phyloP scores from a whole-genome alignment of 2,113 vertebrate genomes.

The Baryphthengus martii region DNA sequence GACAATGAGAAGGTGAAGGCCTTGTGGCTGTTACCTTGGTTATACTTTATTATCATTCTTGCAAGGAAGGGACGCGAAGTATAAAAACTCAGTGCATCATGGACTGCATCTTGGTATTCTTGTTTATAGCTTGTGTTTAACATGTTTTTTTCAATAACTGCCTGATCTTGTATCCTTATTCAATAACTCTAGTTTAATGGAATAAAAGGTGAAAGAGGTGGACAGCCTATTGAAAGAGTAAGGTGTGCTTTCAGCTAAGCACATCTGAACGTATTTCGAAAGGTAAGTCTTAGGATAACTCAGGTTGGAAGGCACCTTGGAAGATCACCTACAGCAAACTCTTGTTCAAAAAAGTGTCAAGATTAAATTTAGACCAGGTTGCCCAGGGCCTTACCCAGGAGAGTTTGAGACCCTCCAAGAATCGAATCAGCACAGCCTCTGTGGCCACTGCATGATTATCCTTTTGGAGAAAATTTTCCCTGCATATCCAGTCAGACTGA shows the following conservation, averaged over 20 bases:
- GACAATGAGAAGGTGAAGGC: not conserved
- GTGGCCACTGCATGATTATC: not conserved
- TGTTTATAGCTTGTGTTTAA: not conserved
- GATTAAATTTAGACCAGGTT: not conserved
- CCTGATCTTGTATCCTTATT: not conserved
- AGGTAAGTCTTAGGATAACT: not conserved
- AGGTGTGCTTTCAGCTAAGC: not conserved
- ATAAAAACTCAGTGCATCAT: not conserved
- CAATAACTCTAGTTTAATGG: not conserved
- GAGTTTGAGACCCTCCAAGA: not conserved
- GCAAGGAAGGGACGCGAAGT: not conserved
- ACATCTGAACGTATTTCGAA: not conserved
- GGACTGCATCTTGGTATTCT: not conserved
- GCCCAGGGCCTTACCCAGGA: not conserved
- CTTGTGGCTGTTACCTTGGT: not conserved
- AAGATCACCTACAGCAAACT: not conserved
- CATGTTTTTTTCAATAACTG: not conserved
- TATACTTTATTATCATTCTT: not conserved
- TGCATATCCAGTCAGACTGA: rapidly evolving
- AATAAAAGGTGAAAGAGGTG: not conserved
- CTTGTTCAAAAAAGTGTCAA: not conserved
- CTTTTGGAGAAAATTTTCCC: not conserved
- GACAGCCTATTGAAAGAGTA: not conserved
- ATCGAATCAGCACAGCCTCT: not conserved
- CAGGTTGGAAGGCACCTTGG: not conserved